Evolutionary conservation across 2,888 invertebrate species (phyloP), one percentile per base, ranked within the genome.

Genomic region (Halictus quadricinctus): DNA sequence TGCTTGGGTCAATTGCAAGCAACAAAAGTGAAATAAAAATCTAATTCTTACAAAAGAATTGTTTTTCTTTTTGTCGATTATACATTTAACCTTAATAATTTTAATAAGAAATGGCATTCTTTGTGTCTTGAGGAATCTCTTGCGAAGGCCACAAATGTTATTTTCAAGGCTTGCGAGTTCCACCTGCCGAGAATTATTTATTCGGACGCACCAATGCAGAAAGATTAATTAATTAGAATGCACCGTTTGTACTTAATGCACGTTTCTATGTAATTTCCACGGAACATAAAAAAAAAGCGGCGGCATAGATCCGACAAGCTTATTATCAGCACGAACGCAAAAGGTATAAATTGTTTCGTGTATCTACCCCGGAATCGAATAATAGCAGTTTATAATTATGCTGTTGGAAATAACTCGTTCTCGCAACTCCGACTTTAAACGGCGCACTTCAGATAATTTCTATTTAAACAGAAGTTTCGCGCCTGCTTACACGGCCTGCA

Each of bases 361-460:
- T 81, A 81, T 86, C 80, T 84, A 60, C 84, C 36, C 75, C 69
- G 69, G 46, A 84, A 85, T 85, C 85, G 69, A 78, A 72, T 84
- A 85, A 85, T 81, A 64, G 46, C 79, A 72, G 78, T 76, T 84
- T 75, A 66, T 72, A 58, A 54, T 66, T 46, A 54, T 72, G 72
- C 66, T 18, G 75, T 12, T 58, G 58, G 36, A 64, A 21, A 54
- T 76, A 69, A 73, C 41, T 41, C 48, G 60, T 73, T 76, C 76
- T 12, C 25, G 10, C 29, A 70, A 46, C 69, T 69, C 29, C 41
- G 48, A 75, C n/a, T 58, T 70, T 74, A 64, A 80, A 75, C 58
- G 72, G 46, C n/a, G 18, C 48, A 36, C 29, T 46, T 77, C 73
- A 60, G 25, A 21, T 77, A 74, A 74, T 77, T 81, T 69, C 74